phyloP scores from a whole-genome alignment of 2,888 invertebrate species.

The Leucophenga montana region DNA sequence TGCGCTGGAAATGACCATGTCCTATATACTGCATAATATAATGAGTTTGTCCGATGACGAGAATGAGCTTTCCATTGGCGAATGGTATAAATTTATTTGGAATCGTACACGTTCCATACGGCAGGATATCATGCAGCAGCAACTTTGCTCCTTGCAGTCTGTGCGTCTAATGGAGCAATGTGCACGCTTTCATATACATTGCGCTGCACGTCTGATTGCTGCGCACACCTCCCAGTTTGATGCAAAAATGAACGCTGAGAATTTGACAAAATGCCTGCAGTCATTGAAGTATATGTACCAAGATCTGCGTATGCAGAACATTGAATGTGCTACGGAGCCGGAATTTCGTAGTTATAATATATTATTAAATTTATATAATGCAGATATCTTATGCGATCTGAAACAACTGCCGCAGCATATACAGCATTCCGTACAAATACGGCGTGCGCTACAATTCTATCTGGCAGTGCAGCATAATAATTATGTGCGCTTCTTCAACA shows the following conservation, averaged over 20 bases:
- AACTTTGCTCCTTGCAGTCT: conserved; percentile 86
- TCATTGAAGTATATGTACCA: conserved; percentile 96
- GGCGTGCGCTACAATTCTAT: conserved; percentile 87
- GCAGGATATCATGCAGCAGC: conserved; percentile 98
- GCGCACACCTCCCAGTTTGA: conserved; percentile 93
- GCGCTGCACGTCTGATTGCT: conserved; percentile 90
- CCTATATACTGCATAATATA: conserved; percentile 88
- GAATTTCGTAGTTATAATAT: conserved; percentile 98
- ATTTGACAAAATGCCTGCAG: conserved; percentile 96
- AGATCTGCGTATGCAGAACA: conserved; percentile 81
- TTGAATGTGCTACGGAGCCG: conserved; percentile 85
- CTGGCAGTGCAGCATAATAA: conserved; percentile 91
- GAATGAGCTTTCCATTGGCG: conserved; percentile 76
- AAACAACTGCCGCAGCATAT: conserved; percentile 84
- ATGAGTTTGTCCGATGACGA: conserved; percentile 78
- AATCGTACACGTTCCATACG: conserved; percentile 94
- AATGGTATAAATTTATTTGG: conserved; percentile 99
- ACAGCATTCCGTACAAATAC: conserved; percentile 83
- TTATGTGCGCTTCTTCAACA: conserved; percentile 91
- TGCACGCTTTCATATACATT: conserved; percentile 96
- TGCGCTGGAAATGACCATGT: conserved; percentile 90
- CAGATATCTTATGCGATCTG: conserved; percentile 89
- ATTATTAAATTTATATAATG: conserved; percentile 91
- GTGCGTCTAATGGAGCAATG: conserved; percentile 94
- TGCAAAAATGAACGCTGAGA: conserved; percentile 95